Conservation (phyloP, 2,888 invertebrate species). For the Parelbella ahira region DNA sequence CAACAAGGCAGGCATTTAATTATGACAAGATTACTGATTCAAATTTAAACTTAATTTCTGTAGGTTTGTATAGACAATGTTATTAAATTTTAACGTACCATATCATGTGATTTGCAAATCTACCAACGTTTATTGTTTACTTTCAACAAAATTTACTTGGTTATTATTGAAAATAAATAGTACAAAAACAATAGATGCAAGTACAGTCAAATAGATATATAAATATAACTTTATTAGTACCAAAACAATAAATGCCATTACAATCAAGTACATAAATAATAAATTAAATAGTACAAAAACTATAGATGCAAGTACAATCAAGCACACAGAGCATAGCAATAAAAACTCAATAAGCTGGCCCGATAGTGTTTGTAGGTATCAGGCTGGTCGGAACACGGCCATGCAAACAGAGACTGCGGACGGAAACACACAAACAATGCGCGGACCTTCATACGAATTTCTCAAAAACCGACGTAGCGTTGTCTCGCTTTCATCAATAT, state of each 20-base stretch:
- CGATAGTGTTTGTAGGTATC: slow-evolving; percentile 36
- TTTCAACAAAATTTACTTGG: too few relatives aligned
- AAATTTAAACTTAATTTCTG: too few relatives aligned
- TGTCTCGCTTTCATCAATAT: slow-evolving; percentile 71
- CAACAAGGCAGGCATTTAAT: too few relatives aligned
- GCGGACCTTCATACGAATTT: slow-evolving; percentile 70
- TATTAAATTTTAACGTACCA: too few relatives aligned
- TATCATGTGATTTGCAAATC: too few relatives aligned
- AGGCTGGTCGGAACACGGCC: slow-evolving; percentile 35
- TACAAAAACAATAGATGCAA: background rate
- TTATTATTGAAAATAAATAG: too few relatives aligned
- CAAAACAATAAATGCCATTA: too few relatives aligned
- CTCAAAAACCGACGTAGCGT: slow-evolving; percentile 70
- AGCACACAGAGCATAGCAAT: slow-evolving; percentile 9
- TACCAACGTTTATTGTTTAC: too few relatives aligned
- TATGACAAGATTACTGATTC: too few relatives aligned
- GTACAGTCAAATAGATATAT: slow-evolving; percentile 8
- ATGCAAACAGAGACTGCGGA: slow-evolving; percentile 48
- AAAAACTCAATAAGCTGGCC: slow-evolving; percentile 26
- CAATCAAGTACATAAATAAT: too few relatives aligned
- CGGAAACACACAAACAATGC: slow-evolving; percentile 46
- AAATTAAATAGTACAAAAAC: background rate
- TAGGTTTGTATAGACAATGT: too few relatives aligned
- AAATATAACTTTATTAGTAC: too few relatives aligned
- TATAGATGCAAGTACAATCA: slow-evolving; percentile 6